Evolutionary conservation across 2,113 vertebrate genomes (phyloP).

Genomic region (Eonycteris spelaea): DNA sequence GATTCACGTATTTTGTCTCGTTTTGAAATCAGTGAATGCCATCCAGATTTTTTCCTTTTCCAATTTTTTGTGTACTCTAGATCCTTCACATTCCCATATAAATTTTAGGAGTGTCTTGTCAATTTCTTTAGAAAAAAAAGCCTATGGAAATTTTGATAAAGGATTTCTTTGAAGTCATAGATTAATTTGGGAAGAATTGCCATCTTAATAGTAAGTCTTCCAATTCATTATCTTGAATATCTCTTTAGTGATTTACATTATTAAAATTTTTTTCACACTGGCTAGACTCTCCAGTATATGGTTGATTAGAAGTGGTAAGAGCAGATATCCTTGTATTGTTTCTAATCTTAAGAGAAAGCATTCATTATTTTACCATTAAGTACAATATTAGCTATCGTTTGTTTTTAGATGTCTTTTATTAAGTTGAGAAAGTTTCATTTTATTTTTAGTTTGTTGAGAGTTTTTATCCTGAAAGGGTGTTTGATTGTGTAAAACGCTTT

Average conservation of each 20-base stretch:
- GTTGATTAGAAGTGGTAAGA: not conserved
- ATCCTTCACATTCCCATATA: not conserved
- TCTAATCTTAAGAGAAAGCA: not conserved
- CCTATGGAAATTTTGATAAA: not conserved
- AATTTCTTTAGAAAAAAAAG: not conserved
- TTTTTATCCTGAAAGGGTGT: not conserved
- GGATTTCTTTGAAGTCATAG: not conserved
- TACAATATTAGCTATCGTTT: not conserved
- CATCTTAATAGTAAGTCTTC: not conserved
- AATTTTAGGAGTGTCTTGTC: not conserved
- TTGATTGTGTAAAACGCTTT: not conserved
- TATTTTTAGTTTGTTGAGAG: not conserved
- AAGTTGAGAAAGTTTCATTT: not conserved
- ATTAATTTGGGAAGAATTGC: not conserved
- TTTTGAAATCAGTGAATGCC: not conserved
- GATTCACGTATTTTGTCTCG: not conserved
- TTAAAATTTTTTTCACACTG: not conserved
- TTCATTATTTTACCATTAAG: not conserved
- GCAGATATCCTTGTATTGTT: not conserved
- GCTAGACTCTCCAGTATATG: not conserved
- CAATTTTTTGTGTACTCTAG: not conserved
- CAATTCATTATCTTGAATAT: not conserved
- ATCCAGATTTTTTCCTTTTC: not conserved
- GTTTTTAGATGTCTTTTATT: not conserved
- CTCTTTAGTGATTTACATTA: not conserved